Base-by-base conservation (phyloP, 2,113 vertebrate genomes). In the Gracilinanus agilis region DNA sequence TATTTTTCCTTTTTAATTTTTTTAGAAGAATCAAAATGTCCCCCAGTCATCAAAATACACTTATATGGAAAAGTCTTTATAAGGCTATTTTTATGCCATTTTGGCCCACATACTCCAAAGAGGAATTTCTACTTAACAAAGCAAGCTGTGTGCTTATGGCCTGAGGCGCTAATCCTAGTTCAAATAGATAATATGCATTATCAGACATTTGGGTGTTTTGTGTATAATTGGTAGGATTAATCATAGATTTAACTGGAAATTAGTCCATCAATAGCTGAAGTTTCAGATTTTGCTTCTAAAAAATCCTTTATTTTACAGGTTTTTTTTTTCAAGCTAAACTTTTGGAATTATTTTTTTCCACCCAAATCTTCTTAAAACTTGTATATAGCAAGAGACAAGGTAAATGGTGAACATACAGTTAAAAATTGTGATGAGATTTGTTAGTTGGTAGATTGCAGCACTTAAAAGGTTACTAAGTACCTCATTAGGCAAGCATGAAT, bases 241-340 rank as follows among this genome's bases (percentile, higher is more conserved):
- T 95, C 93, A 95, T 93, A 96, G 56, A 96, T 95, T 95, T 97
- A 53, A 75, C 0, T 56, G 44, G 90, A 97, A 95, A 94, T 93
- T 91, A 53, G 34, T 13, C 93, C 56, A 96, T 95, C 94, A 90
- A 90, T 93, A 88, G 95, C 94, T 90, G 6, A 89, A 1, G 75
- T 95, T 40, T 23, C 94, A 94, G 93, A 97, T 94, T 95, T 49
- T 55, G 61, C 83, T 49, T 89, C 16, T 29, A 93, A 1, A 91
- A 97, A 93, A 92, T 58, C 44, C 16, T 93, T 95, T 92, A 11
- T 92, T 96, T 94, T 88, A 53, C 4, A 93, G 92, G 24, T 95
- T 24, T 91, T 95, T 24, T 91, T 90, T 92, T 93, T 93, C 1
- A 92, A 89, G 0, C 58, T 92, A 0, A n/a, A 67, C 8, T 54